Percentiles rank a stretch among this genome's conserved stretches.
phyloP scores from a whole-genome alignment of 1,140 invertebrate genomes.

The Eumeta japonica region DNA sequence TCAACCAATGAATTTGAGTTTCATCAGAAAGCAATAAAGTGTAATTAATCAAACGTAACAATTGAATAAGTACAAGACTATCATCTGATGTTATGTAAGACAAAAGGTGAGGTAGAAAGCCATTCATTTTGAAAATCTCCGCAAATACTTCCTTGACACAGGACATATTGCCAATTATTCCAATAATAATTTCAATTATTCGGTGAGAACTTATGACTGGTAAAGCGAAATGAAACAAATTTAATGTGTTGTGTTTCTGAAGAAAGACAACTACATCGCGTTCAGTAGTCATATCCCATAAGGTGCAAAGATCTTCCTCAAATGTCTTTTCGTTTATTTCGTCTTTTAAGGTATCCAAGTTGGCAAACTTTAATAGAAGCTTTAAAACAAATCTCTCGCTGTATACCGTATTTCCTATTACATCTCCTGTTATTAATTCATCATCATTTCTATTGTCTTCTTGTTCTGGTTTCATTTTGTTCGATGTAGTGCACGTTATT shows the following conservation, averaged over 20 bases:
- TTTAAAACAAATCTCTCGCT: slow-evolving; percentile 72
- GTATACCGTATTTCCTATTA: slow-evolving; percentile 72
- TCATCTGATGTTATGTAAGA: slow-evolving; percentile 62
- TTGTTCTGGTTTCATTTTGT: slow-evolving; percentile 35
- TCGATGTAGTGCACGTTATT: too few species aligned
- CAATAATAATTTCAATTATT: slow-evolving; percentile 70
- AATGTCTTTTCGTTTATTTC: slow-evolving; percentile 55
- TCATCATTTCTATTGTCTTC: slow-evolving; percentile 15
- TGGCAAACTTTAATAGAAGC: slow-evolving; percentile 60
- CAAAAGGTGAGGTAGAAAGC: slow-evolving; percentile 54
- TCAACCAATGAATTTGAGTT: slow-evolving; percentile 49
- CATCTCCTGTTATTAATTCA: slow-evolving; percentile 59
- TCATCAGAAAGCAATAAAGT: slow-evolving; percentile 53
- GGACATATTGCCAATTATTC: slow-evolving; percentile 73
- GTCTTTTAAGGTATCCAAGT: slow-evolving; percentile 48
- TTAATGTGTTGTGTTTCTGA: slow-evolving; percentile 63
- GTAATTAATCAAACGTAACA: slow-evolving; percentile 65
- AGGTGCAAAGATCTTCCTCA: slow-evolving; percentile 68
- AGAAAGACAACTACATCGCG: slow-evolving; percentile 69
- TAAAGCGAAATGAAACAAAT: slow-evolving; percentile 54
- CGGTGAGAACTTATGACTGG: slow-evolving; percentile 51
- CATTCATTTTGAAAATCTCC: slow-evolving; percentile 37
- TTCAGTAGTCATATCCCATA: slow-evolving; percentile 79
- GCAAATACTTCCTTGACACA: slow-evolving; percentile 55
- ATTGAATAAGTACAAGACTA: slow-evolving; percentile 63